Evolutionary conservation across 2,888 invertebrate species (phyloP).

Genomic region (Coelopa pilipes): DNA sequence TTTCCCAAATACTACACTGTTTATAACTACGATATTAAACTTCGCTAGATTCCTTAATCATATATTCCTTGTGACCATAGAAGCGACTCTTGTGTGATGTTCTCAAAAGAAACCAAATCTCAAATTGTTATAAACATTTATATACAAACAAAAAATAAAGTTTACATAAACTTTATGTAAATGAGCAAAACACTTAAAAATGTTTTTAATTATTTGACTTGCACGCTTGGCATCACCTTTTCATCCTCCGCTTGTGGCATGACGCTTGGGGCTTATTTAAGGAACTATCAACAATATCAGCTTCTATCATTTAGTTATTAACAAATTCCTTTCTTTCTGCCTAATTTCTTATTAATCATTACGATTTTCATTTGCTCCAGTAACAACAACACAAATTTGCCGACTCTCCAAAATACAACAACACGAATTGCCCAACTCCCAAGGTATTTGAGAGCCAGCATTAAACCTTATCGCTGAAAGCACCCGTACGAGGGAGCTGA

Average conservation of each 20-base stretch:
- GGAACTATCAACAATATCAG: constrained; percentile 29
- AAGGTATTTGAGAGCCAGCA: not conserved
- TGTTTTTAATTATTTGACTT: constrained; percentile 3
- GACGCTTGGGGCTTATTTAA: constrained; percentile 2
- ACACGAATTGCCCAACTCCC: not conserved
- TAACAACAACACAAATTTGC: not conserved
- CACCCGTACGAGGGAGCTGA: not conserved
- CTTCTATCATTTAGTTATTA: too few relatives aligned
- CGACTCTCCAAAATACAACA: constrained; percentile 6
- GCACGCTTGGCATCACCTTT: not conserved
- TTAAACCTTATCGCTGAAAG: not conserved
- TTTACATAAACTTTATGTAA: constrained; percentile 2
- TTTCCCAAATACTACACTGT: too few relatives aligned
- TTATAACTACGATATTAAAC: too few relatives aligned
- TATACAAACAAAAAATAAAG: constrained; percentile 4
- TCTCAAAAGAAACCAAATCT: not conserved
- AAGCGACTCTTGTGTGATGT: constrained; percentile 1
- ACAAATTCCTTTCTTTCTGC: too few relatives aligned
- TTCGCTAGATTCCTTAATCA: too few relatives aligned
- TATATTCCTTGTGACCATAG: too few relatives aligned
- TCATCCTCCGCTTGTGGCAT: not conserved
- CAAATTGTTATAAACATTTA: constrained; percentile 7
- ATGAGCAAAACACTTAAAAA: constrained; percentile 5
- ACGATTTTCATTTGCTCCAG: too few relatives aligned
- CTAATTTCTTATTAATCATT: too few relatives aligned